These are phyloP conservation scores for Clupea harengus DNA, from an alignment of 2,113 vertebrate genomes.

Conservation along the genomic window DNA sequence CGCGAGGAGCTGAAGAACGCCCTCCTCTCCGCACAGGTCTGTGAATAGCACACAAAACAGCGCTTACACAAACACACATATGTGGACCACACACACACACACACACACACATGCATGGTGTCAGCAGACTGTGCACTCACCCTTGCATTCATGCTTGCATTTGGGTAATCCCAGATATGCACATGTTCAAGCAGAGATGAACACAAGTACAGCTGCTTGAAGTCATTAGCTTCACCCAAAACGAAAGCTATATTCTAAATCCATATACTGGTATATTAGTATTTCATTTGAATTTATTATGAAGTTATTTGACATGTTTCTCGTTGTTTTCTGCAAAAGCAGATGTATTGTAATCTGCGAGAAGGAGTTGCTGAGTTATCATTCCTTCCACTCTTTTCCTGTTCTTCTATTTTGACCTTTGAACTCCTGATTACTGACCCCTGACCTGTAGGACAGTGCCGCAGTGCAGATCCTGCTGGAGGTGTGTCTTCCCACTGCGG, in stretches of 20 bases:
- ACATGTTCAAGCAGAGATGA: no score
- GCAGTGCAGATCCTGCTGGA: constrained; percentile 97
- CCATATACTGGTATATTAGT: no score
- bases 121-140: no score
- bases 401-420: not conserved
- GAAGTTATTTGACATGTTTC: not conserved
- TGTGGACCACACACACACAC: not conserved
- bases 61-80: not conserved
- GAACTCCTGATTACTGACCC: not conserved
- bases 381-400: not conserved
- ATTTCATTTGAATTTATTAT: no score
- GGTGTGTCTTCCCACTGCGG: constrained; percentile 88
- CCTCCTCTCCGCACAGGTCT: constrained; percentile 92
- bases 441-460: constrained; percentile 85
- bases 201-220: no score
- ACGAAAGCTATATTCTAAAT: no score
- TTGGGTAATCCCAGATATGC: no score
- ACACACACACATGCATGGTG: no score
- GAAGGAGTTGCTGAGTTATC: not conserved
- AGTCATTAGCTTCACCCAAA: no score
- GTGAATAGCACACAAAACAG: not conserved
- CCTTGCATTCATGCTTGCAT: no score
- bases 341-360: no score
- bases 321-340: not conserved
- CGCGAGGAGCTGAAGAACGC: constrained; percentile 97